Evolutionary conservation across 2,797 vertebrate genomes (phyloP), one percentile per base, ranked within the genome.

Genomic region (Mus caroli): DNA sequence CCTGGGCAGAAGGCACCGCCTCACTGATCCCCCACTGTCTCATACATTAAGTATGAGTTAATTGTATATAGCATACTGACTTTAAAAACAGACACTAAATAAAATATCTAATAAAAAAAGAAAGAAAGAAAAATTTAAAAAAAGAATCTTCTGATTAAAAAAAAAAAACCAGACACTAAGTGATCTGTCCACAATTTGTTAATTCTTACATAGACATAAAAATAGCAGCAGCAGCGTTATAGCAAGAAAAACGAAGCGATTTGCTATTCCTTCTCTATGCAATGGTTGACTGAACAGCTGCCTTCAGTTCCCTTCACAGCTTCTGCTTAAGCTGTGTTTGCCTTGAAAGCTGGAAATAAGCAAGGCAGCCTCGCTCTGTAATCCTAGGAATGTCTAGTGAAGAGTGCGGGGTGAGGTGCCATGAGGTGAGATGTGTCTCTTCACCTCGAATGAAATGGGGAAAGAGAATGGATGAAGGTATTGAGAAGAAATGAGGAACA

Each of bases 21-120:
- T 73, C 34, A 31, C 0, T 28, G 76, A 79, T 87, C 22, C 40
- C 90, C 40, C 73, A 56, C 24, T 73, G 76, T 69, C n/a, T 83
- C 10, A 19, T 60, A 62, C 92, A 94, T 87, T 87, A 95, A 91
- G 34, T 37, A 83, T n/a, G 43, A 87, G n/a, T 87, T 52, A 75
- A 86, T 20, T 93, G 50, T 73, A 71, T 60, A 91, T 3, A 85
- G 77, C 3, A 75, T 46, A 91, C 4, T 69, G 31, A 79, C 31
- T 67, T 9, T 73, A 75, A 87, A 2, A 26, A 11, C 6, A 92
- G 22, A 78, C 58, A 58, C n/a, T 37, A 86, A 73, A 43, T 43
- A 43, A 43, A 43, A 43, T 43, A 43, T 43, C 43, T 43, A 43
- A 43, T 43, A 43, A 43, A 43, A 43, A 43, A 43, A 3, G 3